These are phyloP conservation scores for Callipepla squamata DNA, from an alignment of 2,113 vertebrate species.

Conservation along the genomic window DNA sequence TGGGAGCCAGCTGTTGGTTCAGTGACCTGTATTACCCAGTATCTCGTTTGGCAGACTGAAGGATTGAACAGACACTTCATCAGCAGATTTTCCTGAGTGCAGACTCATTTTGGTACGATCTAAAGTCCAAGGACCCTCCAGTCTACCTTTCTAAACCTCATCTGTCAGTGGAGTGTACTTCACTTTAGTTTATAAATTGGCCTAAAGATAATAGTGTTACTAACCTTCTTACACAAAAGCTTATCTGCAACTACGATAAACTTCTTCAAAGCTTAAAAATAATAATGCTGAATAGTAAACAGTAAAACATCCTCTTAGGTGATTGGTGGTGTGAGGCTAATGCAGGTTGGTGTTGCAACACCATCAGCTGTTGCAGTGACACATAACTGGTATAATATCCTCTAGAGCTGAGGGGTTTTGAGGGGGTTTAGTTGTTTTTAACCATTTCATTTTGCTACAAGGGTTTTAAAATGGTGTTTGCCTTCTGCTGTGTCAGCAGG, in stretches of 20 bases:
- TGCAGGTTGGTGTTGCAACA: neutral
- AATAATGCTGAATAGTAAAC: neutral
- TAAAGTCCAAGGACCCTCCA: conserved; percentile 75
- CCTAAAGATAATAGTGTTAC: conserved; percentile 21
- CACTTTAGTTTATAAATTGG: conserved; percentile 33
- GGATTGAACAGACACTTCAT: conserved; percentile 70
- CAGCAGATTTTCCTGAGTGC: conserved; percentile 70
- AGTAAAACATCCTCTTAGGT: neutral
- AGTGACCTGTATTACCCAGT: conserved; percentile 47
- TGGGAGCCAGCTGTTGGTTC: neutral
- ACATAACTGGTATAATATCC: neutral
- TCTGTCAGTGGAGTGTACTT: neutral
- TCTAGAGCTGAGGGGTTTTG: neutral
- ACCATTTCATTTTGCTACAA: neutral
- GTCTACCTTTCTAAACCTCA: conserved; percentile 41
- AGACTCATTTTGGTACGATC: conserved; percentile 31
- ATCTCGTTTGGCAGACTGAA: conserved; percentile 60
- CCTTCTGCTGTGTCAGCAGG: neutral
- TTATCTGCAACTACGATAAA: neutral
- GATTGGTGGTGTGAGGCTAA: neutral
- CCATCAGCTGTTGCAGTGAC: neutral
- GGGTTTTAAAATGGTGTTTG: accelerated
- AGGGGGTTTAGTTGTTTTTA: neutral
- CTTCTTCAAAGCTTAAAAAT: neutral
- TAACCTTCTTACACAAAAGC: conserved; percentile 9